Evolutionary conservation across 1,140 invertebrate species (phyloP).

Genomic region (Drosophila saltans): DNA sequence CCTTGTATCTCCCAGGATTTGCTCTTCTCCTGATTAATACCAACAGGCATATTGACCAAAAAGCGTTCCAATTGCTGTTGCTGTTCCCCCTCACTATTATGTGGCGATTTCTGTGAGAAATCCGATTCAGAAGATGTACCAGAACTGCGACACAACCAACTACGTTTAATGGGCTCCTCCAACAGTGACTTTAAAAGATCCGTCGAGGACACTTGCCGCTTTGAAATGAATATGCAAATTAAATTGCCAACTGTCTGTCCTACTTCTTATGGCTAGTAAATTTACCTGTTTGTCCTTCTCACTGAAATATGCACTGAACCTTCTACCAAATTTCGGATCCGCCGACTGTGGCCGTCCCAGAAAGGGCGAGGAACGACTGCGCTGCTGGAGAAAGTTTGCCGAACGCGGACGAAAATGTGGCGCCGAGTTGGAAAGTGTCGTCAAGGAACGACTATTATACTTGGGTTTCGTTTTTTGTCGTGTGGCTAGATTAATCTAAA

Average conservation of each 20-base stretch:
- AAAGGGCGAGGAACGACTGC: constrained; percentile 70
- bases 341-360: constrained; percentile 76
- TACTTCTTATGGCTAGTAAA: not conserved
- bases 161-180: constrained; percentile 77
- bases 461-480: constrained; percentile 78
- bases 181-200: constrained; percentile 73
- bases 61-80: constrained; percentile 60
- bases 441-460: constrained; percentile 62
- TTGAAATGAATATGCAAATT: not conserved
- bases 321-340: constrained; percentile 70
- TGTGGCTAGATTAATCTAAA: constrained; percentile 75
- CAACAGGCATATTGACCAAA: constrained; percentile 53
- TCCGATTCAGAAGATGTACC: constrained; percentile 76
- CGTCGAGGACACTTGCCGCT: constrained; percentile 72
- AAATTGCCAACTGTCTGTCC: not conserved
- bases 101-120: constrained; percentile 47
- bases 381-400: constrained; percentile 73
- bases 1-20: constrained; percentile 32
- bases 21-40: constrained; percentile 30
- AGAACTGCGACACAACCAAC: constrained; percentile 73
- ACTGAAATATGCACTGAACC: constrained; percentile 49
- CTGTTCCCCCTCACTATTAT: constrained; percentile 59
- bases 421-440: constrained; percentile 52
- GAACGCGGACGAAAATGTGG: constrained; percentile 71
- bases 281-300: constrained; percentile 60